Conservation (phyloP, 2,113 vertebrate species). For the Pomatorhinus ruficollis region DNA sequence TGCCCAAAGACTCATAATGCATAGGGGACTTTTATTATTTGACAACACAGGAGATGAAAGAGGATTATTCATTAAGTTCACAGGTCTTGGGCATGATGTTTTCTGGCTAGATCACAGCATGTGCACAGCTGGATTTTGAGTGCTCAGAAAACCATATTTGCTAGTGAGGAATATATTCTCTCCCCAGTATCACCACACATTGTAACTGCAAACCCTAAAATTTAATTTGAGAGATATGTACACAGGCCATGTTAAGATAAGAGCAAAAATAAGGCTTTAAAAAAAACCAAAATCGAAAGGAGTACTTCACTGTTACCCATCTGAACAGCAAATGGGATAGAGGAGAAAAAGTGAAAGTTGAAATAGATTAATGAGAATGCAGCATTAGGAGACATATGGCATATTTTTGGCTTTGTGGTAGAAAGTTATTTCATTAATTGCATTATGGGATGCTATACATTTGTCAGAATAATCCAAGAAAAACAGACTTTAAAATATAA, state of each 20-base stretch:
- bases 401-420: accelerated
- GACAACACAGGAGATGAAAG: neutral
- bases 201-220: neutral
- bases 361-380: neutral
- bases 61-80: neutral
- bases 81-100: neutral
- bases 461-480: neutral
- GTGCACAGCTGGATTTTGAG: neutral
- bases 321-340: neutral
- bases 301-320: neutral
- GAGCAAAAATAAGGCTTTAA: accelerated
- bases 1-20: neutral
- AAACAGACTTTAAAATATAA: neutral
- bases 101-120: neutral
- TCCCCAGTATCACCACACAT: neutral
- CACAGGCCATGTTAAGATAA: neutral
- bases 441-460: neutral
- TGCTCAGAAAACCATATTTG: neutral
- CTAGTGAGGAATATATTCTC: neutral
- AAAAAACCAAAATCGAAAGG: neutral
- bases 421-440: neutral
- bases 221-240: neutral
- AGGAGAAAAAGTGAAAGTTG: neutral
- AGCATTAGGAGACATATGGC: neutral
- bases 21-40: neutral